These are phyloP conservation scores for Drosophila kepulauana DNA, from an alignment of 1,140 invertebrate species.

Conservation along the genomic window DNA sequence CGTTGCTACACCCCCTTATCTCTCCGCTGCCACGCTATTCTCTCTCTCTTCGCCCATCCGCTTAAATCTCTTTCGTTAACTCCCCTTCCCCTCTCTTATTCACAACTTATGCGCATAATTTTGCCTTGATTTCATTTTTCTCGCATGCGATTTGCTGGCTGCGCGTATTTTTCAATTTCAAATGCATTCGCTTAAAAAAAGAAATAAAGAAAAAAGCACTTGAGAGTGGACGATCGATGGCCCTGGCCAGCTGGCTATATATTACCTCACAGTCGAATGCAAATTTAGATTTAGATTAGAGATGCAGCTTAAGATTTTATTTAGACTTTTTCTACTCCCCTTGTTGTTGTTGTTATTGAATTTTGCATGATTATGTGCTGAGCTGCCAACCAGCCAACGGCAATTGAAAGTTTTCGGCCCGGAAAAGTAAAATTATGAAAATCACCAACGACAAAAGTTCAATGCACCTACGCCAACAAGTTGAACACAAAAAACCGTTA, in stretches of 20 bases:
- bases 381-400: conserved; percentile 8
- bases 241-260: conserved; percentile 74
- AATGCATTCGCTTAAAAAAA: conserved; percentile 39
- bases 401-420: conserved; percentile 40
- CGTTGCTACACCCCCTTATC: conserved; percentile 58
- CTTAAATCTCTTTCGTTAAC: conserved; percentile 10
- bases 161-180: conserved; percentile 76
- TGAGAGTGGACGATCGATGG: conserved; percentile 68
- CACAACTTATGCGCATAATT: conserved; percentile 79
- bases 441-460: conserved; percentile 49
- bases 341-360: conserved; percentile 16
- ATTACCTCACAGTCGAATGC: conserved; percentile 76
- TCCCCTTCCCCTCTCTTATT: neutral
- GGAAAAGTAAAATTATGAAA: conserved; percentile 64
- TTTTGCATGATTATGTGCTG: conserved; percentile 47
- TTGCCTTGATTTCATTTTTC: conserved; percentile 82
- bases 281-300: conserved; percentile 51
- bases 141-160: conserved; percentile 73
- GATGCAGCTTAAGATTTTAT: conserved; percentile 30
- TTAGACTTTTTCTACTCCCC: neutral
- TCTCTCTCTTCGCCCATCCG: neutral
- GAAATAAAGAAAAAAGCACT: conserved; percentile 34
- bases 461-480: conserved; percentile 50
- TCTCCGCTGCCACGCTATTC: too few relatives aligned
- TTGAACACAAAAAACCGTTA: conserved; percentile 26